A percentile compares a stretch with the other conserved stretches of the same genome.
Evolutionary conservation across 2,113 vertebrate genomes (phyloP).

Genomic region (Ardeotis arabs): DNA sequence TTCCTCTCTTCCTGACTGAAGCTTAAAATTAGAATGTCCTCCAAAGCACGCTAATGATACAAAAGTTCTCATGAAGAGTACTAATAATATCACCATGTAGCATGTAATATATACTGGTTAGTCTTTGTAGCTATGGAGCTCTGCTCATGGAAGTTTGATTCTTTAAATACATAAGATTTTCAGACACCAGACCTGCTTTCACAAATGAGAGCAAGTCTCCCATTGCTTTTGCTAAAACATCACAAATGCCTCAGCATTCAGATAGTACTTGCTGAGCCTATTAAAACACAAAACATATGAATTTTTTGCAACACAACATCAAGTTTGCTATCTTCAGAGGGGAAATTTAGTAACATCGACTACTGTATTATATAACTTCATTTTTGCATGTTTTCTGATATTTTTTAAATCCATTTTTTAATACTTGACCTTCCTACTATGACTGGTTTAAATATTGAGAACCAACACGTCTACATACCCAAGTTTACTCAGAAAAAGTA

Average conservation of each 20-base stretch:
- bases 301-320: background rate
- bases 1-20: background rate
- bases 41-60: background rate
- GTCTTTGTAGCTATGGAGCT: conserved; percentile 9
- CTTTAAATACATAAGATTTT: background rate
- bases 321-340: background rate
- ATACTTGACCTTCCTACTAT: background rate
- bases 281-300: background rate
- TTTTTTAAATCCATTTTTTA: background rate
- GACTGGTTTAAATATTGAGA: background rate
- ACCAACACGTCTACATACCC: background rate
- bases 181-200: background rate
- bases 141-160: background rate
- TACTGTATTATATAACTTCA: background rate
- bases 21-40: conserved; percentile 2
- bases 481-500: background rate
- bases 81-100: conserved; percentile 1
- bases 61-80: background rate
- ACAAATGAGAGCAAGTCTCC: background rate
- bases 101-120: background rate
- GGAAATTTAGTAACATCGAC: background rate
- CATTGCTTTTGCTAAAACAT: background rate
- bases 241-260: background rate
- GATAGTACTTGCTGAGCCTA: background rate
- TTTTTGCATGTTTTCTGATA: background rate